Percentiles rank a stretch among this genome's conserved stretches.
Conservation (phyloP, 1,140 invertebrate species). For the Periplaneta americana region DNA sequence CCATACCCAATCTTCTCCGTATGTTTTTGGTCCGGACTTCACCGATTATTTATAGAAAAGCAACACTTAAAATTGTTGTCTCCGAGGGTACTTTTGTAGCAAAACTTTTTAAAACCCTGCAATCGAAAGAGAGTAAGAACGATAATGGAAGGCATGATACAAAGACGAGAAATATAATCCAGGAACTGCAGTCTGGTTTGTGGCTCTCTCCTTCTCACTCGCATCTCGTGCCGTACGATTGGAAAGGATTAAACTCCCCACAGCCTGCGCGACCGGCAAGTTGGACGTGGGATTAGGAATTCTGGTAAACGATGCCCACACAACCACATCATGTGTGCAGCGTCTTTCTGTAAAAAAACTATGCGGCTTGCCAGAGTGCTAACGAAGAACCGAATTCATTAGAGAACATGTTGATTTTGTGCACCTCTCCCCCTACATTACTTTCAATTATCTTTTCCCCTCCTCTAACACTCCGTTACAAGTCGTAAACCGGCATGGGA, state of each 20-base stretch:
- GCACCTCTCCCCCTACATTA: neutral
- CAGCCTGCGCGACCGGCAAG: neutral
- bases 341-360: neutral
- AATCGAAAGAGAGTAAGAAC: too few relatives aligned
- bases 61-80: too few relatives aligned
- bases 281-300: neutral
- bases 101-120: too few relatives aligned
- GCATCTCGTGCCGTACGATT: neutral
- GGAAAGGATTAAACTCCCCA: neutral
- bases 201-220: neutral
- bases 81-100: too few relatives aligned
- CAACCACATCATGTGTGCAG: neutral
- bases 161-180: neutral
- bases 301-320: neutral
- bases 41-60: too few relatives aligned
- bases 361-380: neutral
- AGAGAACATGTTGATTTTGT: neutral
- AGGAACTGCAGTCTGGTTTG: neutral
- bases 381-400: neutral
- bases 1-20: too few relatives aligned
- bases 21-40: too few relatives aligned
- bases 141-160: too few relatives aligned
- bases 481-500: too few relatives aligned
- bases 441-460: neutral
- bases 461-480: too few relatives aligned